Base-by-base conservation (phyloP, 64 coral and sea anemone species). In the Actinia tenebrosa region DNA sequence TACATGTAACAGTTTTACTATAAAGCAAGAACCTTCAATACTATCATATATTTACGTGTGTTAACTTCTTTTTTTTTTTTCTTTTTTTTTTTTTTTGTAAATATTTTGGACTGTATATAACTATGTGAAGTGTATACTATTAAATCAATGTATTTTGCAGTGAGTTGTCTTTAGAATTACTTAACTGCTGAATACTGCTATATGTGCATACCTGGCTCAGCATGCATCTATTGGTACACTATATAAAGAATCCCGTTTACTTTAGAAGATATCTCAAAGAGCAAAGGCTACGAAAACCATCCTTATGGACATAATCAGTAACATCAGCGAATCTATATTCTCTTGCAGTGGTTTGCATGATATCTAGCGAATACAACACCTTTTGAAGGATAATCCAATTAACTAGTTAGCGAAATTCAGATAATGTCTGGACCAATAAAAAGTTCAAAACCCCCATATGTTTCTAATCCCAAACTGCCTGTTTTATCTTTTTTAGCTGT, bases 401-500 rank as follows among this genome's bases (percentile, higher is more conserved):
- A 66, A 66, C 63, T 66, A 22, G 63, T 66, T 66, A 66, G 22
- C 63, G 22, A 18, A 9, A 66, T 37, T 30, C 14, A 37, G 69
- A 75, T 72, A 72, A 30, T 26, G 7, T 8, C 25, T 37, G n/a
- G 26, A 42, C 69, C 69, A 30, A 75, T 42, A 75, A 75, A 75
- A 75, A 75, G 69, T 75, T 75, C 13, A 75, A 75, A 27, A 10
- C 26, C n/a, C 69, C n/a, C 25, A 75, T 50, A 50, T 81, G 79
- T 81, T 81, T 52, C 14, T 53, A 81, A 75, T 75, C 1, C 25
- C 7, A 81, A 53, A 81, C 79, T 53, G 6, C 44, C 37, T 82
- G 61, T 5, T 44, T 19, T 13, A 10, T 91, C 61, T 91, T 22
- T 86, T 86, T 10, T 71, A 92, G 90, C 44, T 92, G 90, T 42